Base-by-base conservation (phyloP, 2,888 invertebrate species). In the Drosophila paranaensis region DNA sequence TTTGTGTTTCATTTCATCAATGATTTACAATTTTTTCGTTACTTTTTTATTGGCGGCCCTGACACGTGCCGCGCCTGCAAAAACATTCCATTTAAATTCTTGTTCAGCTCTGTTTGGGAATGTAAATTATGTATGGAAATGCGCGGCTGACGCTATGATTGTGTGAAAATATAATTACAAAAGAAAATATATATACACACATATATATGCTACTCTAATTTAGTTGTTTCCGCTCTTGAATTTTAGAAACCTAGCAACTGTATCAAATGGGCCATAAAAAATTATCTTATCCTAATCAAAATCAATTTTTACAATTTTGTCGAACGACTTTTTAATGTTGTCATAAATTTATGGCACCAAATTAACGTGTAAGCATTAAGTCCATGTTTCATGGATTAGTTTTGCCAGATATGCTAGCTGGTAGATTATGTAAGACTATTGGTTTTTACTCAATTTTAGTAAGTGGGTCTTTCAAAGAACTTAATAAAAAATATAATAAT, bases 31-130 rank as follows among this genome's bases (percentile, higher is more conserved):
- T 16, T 53, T 16, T 40, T 20, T 33, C 8, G 8, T 64, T 63
- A 50, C 56, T 40, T 60, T 67, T 64, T 62, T 57, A 67, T 57
- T 46, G 58, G 43, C 60, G 60, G 27, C 67, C 43, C 54, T 50
- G 50, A 60, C 56, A 60, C 60, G 60, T 57, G 54, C 16, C 33
- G 27, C n/a, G 13, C 4, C 0, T 58, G 51, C 16, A 10, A 9
- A 64, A 40, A 30, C 16, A 35, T 54, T 54, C n/a, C 0, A 30
- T 43, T 35, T n/a, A 13, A 3, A 53, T 55, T 25, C 9, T 54
- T 5, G 25, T 37, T 57, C 11, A 27, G 16, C 48, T 55, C 30
- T 25, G 3, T 37, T 62, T 62, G 33, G 25, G 6, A 58, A 58
- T 20, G 48, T 11, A 16, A 14, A 33, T 43, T 51, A 35, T 3